Base-by-base conservation (phyloP, 2,888 invertebrate species). In the Tenthredo distinguenda region DNA sequence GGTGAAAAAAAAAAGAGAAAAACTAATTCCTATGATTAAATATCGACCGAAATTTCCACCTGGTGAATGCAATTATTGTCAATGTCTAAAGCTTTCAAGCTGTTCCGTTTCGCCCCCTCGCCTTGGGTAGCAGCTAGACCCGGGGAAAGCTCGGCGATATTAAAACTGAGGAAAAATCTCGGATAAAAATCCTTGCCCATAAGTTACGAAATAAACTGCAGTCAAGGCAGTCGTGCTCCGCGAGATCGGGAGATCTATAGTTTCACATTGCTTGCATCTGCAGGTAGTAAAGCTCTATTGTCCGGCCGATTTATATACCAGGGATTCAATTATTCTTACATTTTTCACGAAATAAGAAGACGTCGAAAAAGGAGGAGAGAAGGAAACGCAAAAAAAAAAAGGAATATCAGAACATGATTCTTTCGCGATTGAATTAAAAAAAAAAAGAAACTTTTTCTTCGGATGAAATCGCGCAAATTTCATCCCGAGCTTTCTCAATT, bases 151-250 rank as follows among this genome's bases (percentile, higher is more conserved):
- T 31, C 34, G 77, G 47, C 34, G 77, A 77, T 77, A 77, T 77
- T 77, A 55, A 77, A 77, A 55, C 77, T 55, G 55, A 77, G 55
- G 77, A 55, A 77, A 74, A 77, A 50, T 77, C 55, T 77, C 77
- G 50, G 34, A 55, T 50, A 26, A 55, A 77, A 77, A 77, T 31
- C 55, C 50, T 55, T 18, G 77, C 50, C 50, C 77, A 77, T 77
- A 77, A 77, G 77, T 77, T 77, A 77, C 77, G 55, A 77, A 77
- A 77, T 77, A 77, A 77, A 77, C 77, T 77, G 77, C 77, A 77
- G 50, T 77, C 77, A 55, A 50, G 77, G 55, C 55, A 77, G 72
- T 43, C 40, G 40, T 18, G 21, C 21, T 21, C 26, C 62, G 10
- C 77, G 18, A 55, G 26, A 77, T 55, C 40, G 50, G 6, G n/a